Evolutionary conservation across 2,113 vertebrate species (phyloP), one percentile per base, ranked within the genome.

Genomic region (Gallinago paraguaiae): DNA sequence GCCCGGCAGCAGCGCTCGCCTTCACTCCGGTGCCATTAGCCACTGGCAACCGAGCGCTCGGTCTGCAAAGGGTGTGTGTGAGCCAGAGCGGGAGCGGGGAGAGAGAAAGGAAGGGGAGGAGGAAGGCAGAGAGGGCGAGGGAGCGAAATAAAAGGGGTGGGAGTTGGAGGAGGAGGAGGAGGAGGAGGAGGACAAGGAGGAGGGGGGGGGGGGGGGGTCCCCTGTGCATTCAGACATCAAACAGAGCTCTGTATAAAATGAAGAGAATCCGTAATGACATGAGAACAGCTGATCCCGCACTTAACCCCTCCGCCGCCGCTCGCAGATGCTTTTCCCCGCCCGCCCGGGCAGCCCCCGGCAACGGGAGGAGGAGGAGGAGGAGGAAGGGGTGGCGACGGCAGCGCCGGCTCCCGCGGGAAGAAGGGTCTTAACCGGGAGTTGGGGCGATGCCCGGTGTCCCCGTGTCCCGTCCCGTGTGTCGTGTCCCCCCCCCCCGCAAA

Each of bases 21-120:
- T 98, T 98, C 98, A 99, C 98, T 98, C 98, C 97, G 98, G 98
- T 98, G 98, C 98, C 98, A 98, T 98, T 97, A 98, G 98, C 96
- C 97, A 98, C 98, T 95, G 96, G 98, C 98, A 96, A 96, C 96
- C 92, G 98, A 97, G 98, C 94, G 98, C 97, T 82, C 94, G 98
- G 95, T 97, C 96, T 95, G 97, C 96, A 97, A 96, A 96, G 97
- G 97, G 96, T 96, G 98, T 97, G 97, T 76, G 96, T 95, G 97
- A 95, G 97, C 86, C 96, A 82, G 97, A 80, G 97, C 94, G 93
- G 96, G 97, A 96, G 97, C 92, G 96, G 91, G 72, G 90, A 90
- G 90, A 75, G 90, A 92, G 97, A 96, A 97, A 96, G 97, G 97
- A 97, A 96, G 98, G 96, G 97, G 94, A 94, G 95, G 94, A 96